phyloP scores from a whole-genome alignment of 2,113 vertebrate species.

The Accipiter cooperii region DNA sequence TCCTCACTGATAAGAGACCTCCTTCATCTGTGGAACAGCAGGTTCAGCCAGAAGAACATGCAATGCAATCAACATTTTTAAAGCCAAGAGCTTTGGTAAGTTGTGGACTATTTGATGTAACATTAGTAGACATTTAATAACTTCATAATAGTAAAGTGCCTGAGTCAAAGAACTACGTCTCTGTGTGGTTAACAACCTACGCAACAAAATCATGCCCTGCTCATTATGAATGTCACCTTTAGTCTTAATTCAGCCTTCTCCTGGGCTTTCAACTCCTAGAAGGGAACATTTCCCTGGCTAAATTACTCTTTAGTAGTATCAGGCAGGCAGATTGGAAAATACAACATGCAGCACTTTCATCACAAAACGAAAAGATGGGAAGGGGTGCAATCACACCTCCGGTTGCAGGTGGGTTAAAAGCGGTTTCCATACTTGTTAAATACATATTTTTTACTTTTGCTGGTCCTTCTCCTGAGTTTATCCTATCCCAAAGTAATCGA shows the following conservation, averaged over 20 bases:
- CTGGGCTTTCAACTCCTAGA: not conserved
- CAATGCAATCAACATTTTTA: not conserved
- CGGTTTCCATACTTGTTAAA: not conserved
- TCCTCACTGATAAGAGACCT: not conserved
- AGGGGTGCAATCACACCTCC: not conserved
- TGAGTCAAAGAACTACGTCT: not conserved
- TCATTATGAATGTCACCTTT: not conserved
- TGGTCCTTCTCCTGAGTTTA: not conserved
- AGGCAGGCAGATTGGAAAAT: not conserved
- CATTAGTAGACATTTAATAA: not conserved
- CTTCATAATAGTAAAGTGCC: not conserved
- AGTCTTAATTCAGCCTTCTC: not conserved
- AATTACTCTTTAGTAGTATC: not conserved
- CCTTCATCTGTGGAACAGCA: not conserved
- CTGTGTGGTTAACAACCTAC: not conserved
- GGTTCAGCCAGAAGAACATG: not conserved
- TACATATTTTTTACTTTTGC: not conserved
- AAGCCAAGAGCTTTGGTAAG: not conserved
- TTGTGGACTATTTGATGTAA: not conserved
- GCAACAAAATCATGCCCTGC: not conserved
- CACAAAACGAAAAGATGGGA: not conserved
- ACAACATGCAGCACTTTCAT: not conserved
- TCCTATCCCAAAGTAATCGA: not conserved
- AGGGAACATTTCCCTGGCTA: not conserved
- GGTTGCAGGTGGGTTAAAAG: not conserved